Evolutionary conservation across 2,888 invertebrate genomes (phyloP).

Genomic region (Sarcophaga subvicina): DNA sequence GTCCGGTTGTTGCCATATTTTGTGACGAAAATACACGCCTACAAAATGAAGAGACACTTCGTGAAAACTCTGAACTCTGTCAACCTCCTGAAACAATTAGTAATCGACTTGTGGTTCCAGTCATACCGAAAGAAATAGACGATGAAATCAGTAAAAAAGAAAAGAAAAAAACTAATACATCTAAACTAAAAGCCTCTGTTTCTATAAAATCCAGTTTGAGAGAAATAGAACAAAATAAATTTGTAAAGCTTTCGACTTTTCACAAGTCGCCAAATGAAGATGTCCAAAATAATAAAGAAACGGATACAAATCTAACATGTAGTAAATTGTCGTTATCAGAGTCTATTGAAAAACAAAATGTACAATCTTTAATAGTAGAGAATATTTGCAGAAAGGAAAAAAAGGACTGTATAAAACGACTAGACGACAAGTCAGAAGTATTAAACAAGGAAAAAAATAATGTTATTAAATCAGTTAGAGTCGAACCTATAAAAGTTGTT

Average conservation of each 20-base stretch:
- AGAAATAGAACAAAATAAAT: slow-evolving; percentile 49
- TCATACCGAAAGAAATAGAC: slow-evolving; percentile 80
- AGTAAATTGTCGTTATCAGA: slow-evolving; percentile 36
- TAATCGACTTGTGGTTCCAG: slow-evolving; percentile 80
- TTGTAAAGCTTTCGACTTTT: slow-evolving; percentile 41
- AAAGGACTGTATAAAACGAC: neutral
- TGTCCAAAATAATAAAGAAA: slow-evolving; percentile 61
- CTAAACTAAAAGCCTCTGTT: neutral
- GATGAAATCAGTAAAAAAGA: slow-evolving; percentile 77
- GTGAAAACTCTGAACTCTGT: slow-evolving; percentile 67
- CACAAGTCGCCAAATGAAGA: slow-evolving; percentile 46
- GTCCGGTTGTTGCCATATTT: slow-evolving; percentile 84
- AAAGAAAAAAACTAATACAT: slow-evolving; percentile 68
- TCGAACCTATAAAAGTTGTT: neutral
- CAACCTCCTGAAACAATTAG: slow-evolving; percentile 78
- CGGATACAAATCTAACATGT: slow-evolving; percentile 43
- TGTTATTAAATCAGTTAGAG: neutral
- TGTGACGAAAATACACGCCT: slow-evolving; percentile 79
- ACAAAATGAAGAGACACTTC: slow-evolving; percentile 70
- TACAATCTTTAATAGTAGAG: slow-evolving; percentile 8
- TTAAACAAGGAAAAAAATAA: neutral
- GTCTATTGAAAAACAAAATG: slow-evolving; percentile 61
- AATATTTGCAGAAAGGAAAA: slow-evolving; percentile 30
- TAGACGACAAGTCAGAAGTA: slow-evolving; percentile 5
- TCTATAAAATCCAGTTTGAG: neutral